Conservation (phyloP, 1,140 invertebrate genomes). For the Caenorhabditis briggsae region DNA sequence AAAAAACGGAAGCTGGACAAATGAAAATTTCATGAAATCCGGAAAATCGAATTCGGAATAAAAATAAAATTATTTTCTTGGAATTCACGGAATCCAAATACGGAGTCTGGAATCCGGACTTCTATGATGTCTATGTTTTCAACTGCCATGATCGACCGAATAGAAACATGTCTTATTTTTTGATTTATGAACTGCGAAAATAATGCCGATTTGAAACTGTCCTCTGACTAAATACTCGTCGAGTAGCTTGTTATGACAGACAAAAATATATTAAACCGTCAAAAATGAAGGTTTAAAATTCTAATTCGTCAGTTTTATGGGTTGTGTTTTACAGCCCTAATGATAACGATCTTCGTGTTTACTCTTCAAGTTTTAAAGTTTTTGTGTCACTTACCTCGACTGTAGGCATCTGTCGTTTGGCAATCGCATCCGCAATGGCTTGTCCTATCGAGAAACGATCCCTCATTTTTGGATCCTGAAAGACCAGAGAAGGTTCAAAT, state of each 20-base stretch:
- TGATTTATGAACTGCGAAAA: too few relatives aligned
- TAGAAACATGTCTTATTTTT: too few relatives aligned
- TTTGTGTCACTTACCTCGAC: background rate
- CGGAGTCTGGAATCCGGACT: too few relatives aligned
- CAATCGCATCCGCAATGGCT: slow-evolving; percentile 25
- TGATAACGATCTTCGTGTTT: background rate
- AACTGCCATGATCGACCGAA: too few relatives aligned
- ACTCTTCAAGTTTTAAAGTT: background rate
- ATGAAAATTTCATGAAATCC: too few relatives aligned
- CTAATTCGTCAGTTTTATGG: slow-evolving; percentile 17
- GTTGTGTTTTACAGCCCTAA: background rate
- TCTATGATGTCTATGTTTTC: too few relatives aligned
- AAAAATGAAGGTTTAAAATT: background rate
- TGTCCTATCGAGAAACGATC: slow-evolving; percentile 33
- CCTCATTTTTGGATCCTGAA: slow-evolving; percentile 1
- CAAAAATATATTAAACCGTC: background rate
- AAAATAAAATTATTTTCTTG: too few relatives aligned
- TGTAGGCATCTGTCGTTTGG: slow-evolving; percentile 15
- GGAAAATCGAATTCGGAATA: too few relatives aligned
- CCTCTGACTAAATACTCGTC: background rate
- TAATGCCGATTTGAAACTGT: too few relatives aligned
- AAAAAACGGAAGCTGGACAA: too few relatives aligned
- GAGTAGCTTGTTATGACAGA: slow-evolving; percentile 18
- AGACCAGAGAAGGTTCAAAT: background rate
- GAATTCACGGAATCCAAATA: too few relatives aligned